Percentiles rank a stretch among this genome's conserved stretches.
These are phyloP conservation scores for Ictalurus punctatus DNA, from an alignment of 2,113 vertebrate species.

Conservation along the genomic window DNA sequence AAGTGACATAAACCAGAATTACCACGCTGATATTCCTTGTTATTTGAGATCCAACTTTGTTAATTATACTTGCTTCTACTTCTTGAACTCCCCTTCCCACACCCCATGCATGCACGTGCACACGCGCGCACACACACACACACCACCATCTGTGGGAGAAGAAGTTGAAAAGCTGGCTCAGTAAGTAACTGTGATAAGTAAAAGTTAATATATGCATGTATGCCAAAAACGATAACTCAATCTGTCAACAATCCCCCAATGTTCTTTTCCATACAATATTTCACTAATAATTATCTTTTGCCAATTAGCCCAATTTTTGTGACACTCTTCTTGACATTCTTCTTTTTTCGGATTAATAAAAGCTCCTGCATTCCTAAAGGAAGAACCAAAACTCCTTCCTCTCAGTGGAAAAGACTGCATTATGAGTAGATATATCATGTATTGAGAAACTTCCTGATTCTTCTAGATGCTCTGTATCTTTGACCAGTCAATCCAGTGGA, in stretches of 20 bases:
- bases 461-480: neutral
- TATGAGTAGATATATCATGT: too few relatives aligned
- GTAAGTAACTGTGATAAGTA: neutral
- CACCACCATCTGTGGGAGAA: neutral
- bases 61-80: neutral
- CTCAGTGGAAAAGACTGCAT: neutral
- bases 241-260: neutral
- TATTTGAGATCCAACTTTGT: neutral
- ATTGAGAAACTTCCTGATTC: neutral
- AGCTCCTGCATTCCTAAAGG: neutral
- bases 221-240: neutral
- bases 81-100: neutral
- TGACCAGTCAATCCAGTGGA: neutral
- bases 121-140: neutral
- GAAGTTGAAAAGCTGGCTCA: neutral
- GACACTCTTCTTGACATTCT: neutral
- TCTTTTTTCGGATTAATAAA: neutral
- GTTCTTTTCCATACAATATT: neutral
- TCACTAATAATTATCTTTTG: neutral
- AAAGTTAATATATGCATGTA: neutral
- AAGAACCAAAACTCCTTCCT: neutral
- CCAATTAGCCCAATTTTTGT: neutral
- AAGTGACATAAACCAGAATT: neutral
- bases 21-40: conserved; percentile 41
- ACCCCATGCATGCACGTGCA: neutral